Base-by-base conservation (phyloP, 2,888 invertebrate species). In the Orthosia incerta region DNA sequence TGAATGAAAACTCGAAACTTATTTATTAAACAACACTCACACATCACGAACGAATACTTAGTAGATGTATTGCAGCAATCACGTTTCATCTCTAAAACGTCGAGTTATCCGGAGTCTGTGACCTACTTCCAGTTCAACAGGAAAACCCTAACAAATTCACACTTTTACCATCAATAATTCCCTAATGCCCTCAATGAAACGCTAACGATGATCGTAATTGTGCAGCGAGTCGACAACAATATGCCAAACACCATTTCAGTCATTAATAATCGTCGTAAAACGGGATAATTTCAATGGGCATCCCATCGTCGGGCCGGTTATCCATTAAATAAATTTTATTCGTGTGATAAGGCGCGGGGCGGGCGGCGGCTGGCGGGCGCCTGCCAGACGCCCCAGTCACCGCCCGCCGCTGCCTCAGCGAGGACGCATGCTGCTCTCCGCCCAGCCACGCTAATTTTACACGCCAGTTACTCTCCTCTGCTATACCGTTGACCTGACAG, bases 241-340 rank as follows among this genome's bases (percentile, higher is more conserved):
- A 89, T 87, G 88, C 81, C 89, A 88, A 91, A 91, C 86, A 88
- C 84, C 90, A 89, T 89, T 91, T 87, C 89, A 90, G 87, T 88
- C 90, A 92, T 93, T 92, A 92, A 92, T 92, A 93, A 92, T 89
- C 87, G 86, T 89, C 91, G 90, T 93, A 89, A 94, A 94, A 88
- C 89, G 89, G 84, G 90, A 87, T 91, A 93, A 92, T 93, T 95
- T 94, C 93, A 94, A 94, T 94, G 92, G 90, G 89, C 90, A 91
- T 89, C 90, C 91, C 92, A 94, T 93, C 92, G 91, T 87, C 90
- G 90, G 88, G 88, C 90, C 90, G 93, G 94, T 95, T 94, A 95
- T 94, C 94, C 95, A 94, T 95, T 94, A 95, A 94, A 95, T 95
- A 94, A 94, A 95, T 95, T 95, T 95, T 93, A 95, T 95, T 95